Base-by-base conservation (phyloP, 2,113 vertebrate genomes). In the Brevimyrus niger region DNA sequence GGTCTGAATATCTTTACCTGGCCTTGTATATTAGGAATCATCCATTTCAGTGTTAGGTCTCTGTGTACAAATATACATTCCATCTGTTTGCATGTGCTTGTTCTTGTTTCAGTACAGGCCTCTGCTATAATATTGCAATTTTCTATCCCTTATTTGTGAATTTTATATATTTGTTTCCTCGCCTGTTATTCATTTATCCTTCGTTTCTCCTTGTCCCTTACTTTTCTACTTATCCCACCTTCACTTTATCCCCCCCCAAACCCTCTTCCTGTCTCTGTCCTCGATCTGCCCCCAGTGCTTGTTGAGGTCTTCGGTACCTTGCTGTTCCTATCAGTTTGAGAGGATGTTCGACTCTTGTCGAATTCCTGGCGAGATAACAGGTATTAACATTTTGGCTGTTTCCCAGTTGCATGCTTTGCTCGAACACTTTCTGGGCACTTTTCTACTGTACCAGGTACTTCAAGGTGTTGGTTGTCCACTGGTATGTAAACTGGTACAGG, bases 251-350 rank as follows among this genome's bases (percentile, higher is more conserved):
- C 88, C 87, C 89, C n/a, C 13, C 51, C 76, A 27, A 44, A 50
- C 50, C 85, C 15, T 90, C 42, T 89, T n/a, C 90, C 42, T 90
- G 84, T 86, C 89, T 87, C 13, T 92, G 89, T 58, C 90, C 90
- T 61, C 92, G 90, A 93, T 89, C 89, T 89, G 89, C 73, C 86
- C 87, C 84, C 94, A 97, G 97, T 96, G 95, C 89, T 93, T 97
- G 94, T 95, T 98, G 93, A 96, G 96, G 94, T 97, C 96, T 91
- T 96, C 95, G 91, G 93, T 96, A 90, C 97, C 96, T 90, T 94
- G 96, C 94, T 98, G 97, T 91, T 97, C 97, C 31, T 96, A 97
- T 93, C 97, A 97, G 89, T 97, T 93, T 91, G 96, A 97, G 94
- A 94, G 94, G 93, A 96, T 97, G 91, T 97, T 97, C 95, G 95